Evolutionary conservation across 2,113 vertebrate genomes (phyloP), one percentile per base, ranked within the genome.

Genomic region (Oreochromis niloticus): DNA sequence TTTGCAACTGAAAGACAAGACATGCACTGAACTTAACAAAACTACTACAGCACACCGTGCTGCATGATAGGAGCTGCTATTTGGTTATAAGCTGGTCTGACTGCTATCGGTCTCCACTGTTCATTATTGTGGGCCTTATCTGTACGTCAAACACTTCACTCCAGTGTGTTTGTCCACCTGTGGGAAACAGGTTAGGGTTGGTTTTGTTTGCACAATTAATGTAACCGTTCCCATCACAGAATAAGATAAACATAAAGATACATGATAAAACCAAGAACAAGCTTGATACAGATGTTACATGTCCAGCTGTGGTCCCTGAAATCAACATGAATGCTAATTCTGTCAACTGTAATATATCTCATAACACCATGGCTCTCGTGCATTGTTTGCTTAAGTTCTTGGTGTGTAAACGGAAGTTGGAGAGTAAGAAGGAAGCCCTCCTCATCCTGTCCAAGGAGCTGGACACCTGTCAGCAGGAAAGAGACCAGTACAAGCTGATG

Each of bases 401-500:
- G 88, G 97, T 99, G 39, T 99, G 98, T 78, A 99, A 98, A 80
- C 97, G 98, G 87, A 99, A 99, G 90, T 96, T 99, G 1, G 98
- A 99, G 91, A 99, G 99, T 91, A 99, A 99, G 91, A 99, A 99
- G 87, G 98, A 99, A 71, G 99, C 98, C 1, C 90, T 99, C 83
- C 96, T 99, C 82, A 99, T 99, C 93, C 97, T 99, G 83, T 99
- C 99, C 83, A 99, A 99, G 91, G 98, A 99, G 93, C 96, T 99
- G 95, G 99, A 99, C 88, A 98, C 96, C 6, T 99, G 98, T 94
- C 99, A 99, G 79, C 98, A 99, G 94, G 98, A 99, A 68, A 95
- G 98, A 88, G 99, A 99, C 96, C 98, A 99, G 94, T 99, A 98
- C 96, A 97, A 98, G 82, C 97, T 99, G 93, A 99, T 99, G 98